Evolutionary conservation across 1,140 invertebrate species (phyloP).

Genomic region (Eulimnadia texana): DNA sequence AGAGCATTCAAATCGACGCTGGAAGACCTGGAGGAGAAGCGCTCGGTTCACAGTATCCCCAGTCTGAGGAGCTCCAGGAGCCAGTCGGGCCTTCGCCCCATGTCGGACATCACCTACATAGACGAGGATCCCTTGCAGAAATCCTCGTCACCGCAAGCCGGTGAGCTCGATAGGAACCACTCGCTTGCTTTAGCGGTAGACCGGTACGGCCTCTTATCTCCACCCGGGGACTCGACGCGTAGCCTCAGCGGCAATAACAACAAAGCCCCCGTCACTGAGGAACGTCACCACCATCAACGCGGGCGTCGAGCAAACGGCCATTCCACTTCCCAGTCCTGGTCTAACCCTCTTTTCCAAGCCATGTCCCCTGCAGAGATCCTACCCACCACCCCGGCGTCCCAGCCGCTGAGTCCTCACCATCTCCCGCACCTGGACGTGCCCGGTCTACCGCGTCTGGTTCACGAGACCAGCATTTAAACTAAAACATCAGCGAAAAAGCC

Average conservation of each 20-base stretch:
- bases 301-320: not conserved
- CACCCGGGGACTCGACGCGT: not conserved
- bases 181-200: constrained; percentile 12
- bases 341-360: not conserved
- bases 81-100: constrained; percentile 55
- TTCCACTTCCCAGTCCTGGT: not conserved
- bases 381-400: constrained; percentile 17
- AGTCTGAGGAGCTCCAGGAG: constrained; percentile 85
- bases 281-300: not conserved
- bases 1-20: constrained; percentile 98
- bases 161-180: constrained; percentile 14
- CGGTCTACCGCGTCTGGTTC: constrained; percentile 47
- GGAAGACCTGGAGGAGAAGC: constrained; percentile 98
- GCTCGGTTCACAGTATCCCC: constrained; percentile 93
- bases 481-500: constrained; percentile 9
- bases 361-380: constrained; percentile 14
- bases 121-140: constrained; percentile 54
- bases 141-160: constrained; percentile 13
- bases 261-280: not conserved
- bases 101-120: constrained; percentile 82
- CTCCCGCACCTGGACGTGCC: constrained; percentile 26
- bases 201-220: not conserved
- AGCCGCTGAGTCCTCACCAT: constrained; percentile 19
- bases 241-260: constrained; percentile 2
- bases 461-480: constrained; percentile 51